Base-by-base conservation (phyloP, 2,113 vertebrate genomes). In the Tragelaphus buxtoni region DNA sequence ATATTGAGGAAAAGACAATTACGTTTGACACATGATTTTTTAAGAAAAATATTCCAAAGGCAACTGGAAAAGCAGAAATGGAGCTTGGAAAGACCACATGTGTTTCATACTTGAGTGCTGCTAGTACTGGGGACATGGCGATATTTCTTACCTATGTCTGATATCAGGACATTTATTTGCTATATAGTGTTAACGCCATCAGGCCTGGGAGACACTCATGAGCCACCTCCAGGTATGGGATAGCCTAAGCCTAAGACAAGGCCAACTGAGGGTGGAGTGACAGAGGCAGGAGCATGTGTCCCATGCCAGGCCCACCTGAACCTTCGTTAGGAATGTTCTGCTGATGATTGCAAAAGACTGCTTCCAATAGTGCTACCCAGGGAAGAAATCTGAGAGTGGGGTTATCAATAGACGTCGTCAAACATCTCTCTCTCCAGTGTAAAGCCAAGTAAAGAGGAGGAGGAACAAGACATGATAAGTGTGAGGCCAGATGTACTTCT, bases 71-170 rank as follows among this genome's bases (percentile, higher is more conserved):
- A 61, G 49, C 20, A 4, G 5, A 61, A 28, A n/a, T 55, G 13
- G 11, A 58, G 7, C 13, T 30, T 85, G 22, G 3, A 72, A 88
- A 65, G 51, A 79, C 6, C 24, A 49, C 9, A 32, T 3, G 12
- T 39, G 24, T n/a, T 6, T 93, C 42, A 82, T 14, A 55, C 22
- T 42, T 56, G 6, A 81, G 32, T 5, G 32, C 90, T 11, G 13
- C 28, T 35, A 47, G 16, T 9, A 2, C 9, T 3, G 3, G 47
- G 8, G 53, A 2, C 26, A 69, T 6, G 26, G 81, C 0, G 3
- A 17, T 74, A 47, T 20, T 88, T 51, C 10, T 55, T 65, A 30
- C 11, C 28, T 42, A 58, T 9, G 49, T 91, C 24, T 76, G 47
- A 53, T 10, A 42, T 24, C 30, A 65, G 18, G 42, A 61, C 26